Percentiles rank a stretch among this genome's conserved stretches.
Evolutionary conservation across 2,888 invertebrate genomes (phyloP).

Genomic region (Mimas tiliae): DNA sequence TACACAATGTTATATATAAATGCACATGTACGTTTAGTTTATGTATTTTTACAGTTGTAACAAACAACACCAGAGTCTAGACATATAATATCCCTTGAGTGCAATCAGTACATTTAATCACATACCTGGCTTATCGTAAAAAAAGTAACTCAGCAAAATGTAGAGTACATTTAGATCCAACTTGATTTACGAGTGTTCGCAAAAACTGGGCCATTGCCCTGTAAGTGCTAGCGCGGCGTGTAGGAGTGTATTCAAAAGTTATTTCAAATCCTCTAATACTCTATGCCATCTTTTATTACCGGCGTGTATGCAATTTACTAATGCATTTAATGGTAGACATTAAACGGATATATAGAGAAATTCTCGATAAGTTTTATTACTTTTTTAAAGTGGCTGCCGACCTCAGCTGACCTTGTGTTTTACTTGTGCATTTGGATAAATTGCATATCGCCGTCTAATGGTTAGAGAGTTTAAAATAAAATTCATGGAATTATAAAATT

Average conservation of each 20-base stretch:
- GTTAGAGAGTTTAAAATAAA: background rate
- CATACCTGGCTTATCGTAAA: constrained; percentile 4
- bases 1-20: too few species aligned
- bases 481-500: background rate
- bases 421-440: constrained; percentile 6
- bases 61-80: background rate
- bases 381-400: constrained; percentile 27
- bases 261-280: constrained; percentile 1
- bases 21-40: background rate
- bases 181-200: constrained; percentile 45
- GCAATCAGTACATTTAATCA: background rate
- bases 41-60: background rate
- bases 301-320: constrained; percentile 21
- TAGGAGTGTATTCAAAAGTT: background rate
- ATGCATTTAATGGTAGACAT: background rate
- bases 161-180: constrained; percentile 16
- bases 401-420: constrained; percentile 6
- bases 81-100: background rate
- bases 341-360: constrained; percentile 23
- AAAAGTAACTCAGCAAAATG: background rate
- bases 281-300: constrained; percentile 1
- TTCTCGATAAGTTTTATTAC: constrained; percentile 40
- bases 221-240: constrained; percentile 17
- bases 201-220: constrained; percentile 58
- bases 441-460: constrained; percentile 7